Evolutionary conservation across 2,113 vertebrate genomes (phyloP), one percentile per base, ranked within the genome.

Genomic region (Sceloporus tristichus): DNA sequence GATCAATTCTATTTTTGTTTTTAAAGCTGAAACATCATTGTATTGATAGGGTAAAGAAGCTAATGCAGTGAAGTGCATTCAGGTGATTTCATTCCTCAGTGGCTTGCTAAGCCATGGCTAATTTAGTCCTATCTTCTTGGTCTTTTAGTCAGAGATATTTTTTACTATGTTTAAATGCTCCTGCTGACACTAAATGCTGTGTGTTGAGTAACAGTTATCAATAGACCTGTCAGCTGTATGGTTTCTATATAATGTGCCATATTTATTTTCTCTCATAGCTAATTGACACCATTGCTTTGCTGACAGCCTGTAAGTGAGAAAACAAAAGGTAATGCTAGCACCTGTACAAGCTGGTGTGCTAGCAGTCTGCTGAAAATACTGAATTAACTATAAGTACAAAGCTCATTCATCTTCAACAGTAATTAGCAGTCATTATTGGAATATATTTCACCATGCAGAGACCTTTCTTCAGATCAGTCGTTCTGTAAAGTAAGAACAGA

Each of bases 361-460:
- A 82, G 82, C 65, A 88, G 91, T 92, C 91, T 90, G 78, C 80
- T 77, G 59, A 11, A 94, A 91, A 81, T 75, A 75, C 82, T 87
- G 85, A 84, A 94, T 74, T 92, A 88, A 82, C 94, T 91, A 89
- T 91, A 95, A 90, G 79, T 93, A 94, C 83, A 76, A 25, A 53
- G 23, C 38, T 10, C 86, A 14, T 80, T 42, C 66, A 80, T 8
- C 53, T 65, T 54, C 23, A 18, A 53, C 86, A 48, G 84, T 70
- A 89, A 73, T 77, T 56, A 73, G 73, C n/a, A 83, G 87, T 84
- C 85, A 27, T 48, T 75, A n/a, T 73, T 42, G 29, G 91, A 89
- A 68, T 62, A 53, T 56, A 65, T 59, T 87, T 8, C 76, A 84
- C 13, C 87, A 29, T 40, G 93, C 87, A 84, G 94, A 91, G 40